Base-by-base conservation (phyloP, 2,797 vertebrate species). In the Poliocrania exsul region DNA sequence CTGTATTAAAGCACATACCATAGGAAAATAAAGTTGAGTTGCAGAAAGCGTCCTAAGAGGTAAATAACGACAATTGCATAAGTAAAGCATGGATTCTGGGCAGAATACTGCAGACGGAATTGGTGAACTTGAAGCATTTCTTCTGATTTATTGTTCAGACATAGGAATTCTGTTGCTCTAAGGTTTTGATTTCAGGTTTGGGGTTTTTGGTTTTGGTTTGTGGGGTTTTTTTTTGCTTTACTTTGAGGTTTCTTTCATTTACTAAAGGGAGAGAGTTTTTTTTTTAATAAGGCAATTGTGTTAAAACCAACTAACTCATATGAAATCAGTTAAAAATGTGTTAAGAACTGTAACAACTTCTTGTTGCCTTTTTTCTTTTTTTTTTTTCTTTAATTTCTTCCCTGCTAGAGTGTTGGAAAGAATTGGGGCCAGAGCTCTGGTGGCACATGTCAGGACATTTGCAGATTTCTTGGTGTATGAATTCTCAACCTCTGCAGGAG, bases 381-480 rank as follows among this genome's bases (percentile, higher is more conserved):
- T 23, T 31, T 51, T 85, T 37, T 9, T 24, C 20, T 31, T 51
- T 83, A n/a, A 91, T 15, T 74, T n/a, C 79, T 92, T 73, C 11
- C 10, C 10, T 53, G 2, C 13, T 73, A 99, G 99, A 95, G 99
- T 99, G 5, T 92, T 99, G 92, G 99, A 99, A 96, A 98, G 99
- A 70, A 99, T 99, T 57, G 99, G 99, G 33, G 99, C 99, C 26
- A 98, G 99, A 79, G 99, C 99, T 7, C 97, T 99, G 75, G 99
- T 99, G 95, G 99, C 99, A 69, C 99, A 99, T 5, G 99, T 99
- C 85, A 98, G 99, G 87, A 99, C 99, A 1, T 99, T 99, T 89
- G 99, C 99, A 3, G 99, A 99, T 97, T 99, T 99, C 96, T 97
- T 99, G 42, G 99, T 99, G 13, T 99, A 99, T 64, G 99, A 99